Conservation (phyloP, 2,797 vertebrate species). For the Acestrorhynchus altus region DNA sequence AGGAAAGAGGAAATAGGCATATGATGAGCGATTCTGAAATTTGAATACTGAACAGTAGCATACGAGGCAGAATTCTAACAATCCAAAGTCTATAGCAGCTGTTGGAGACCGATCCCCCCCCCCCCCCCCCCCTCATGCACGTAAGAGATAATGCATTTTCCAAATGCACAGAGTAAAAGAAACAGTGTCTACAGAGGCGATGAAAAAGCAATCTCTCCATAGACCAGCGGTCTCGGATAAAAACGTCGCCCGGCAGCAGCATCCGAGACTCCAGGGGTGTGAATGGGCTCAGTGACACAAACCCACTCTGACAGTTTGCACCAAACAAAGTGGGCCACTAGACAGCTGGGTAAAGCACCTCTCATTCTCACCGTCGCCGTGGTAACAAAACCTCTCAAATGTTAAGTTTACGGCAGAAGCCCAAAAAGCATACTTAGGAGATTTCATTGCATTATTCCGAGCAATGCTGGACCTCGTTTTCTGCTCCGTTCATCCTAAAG, state of each 20-base stretch:
- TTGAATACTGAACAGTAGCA: too few species aligned
- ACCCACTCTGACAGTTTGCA: constrained; percentile 55
- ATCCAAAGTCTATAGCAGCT: too few species aligned
- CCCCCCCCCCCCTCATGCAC: too few species aligned
- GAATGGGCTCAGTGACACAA: constrained; percentile 61
- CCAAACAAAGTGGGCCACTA: constrained; percentile 48
- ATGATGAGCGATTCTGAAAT: too few species aligned
- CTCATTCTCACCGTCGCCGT: constrained; percentile 18
- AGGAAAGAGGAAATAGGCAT: too few species aligned
- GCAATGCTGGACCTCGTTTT: not conserved
- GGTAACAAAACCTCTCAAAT: not conserved
- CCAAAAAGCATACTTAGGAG: not conserved
- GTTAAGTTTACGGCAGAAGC: not conserved
- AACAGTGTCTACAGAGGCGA: constrained; percentile 2
- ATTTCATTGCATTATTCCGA: not conserved
- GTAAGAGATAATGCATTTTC: constrained; percentile 38
- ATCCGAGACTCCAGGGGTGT: constrained; percentile 25
- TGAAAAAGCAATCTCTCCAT: constrained; percentile 37
- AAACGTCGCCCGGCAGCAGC: constrained; percentile 35
- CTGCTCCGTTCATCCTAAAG: not conserved
- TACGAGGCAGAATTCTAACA: too few species aligned
- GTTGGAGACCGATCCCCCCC: too few species aligned
- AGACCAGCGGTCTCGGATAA: constrained; percentile 27
- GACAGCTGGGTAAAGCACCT: constrained; percentile 44
- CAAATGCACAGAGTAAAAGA: constrained; percentile 18